phyloP scores from a whole-genome alignment of 2,797 vertebrate species.

The Perodicticus potto region DNA sequence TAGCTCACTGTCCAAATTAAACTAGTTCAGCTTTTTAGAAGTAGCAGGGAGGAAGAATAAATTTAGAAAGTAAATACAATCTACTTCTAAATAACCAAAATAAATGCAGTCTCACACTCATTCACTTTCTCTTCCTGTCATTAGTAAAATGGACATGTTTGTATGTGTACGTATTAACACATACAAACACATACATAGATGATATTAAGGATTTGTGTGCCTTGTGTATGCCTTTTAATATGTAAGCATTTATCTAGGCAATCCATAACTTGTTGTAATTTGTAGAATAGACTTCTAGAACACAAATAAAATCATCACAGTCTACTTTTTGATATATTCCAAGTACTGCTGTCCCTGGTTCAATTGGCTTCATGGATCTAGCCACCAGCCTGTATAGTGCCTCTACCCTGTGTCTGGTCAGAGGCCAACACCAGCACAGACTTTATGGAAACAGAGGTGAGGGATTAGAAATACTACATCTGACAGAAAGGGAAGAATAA shows the following conservation, averaged over 20 bases:
- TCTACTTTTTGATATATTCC: constrained; percentile 12
- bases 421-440: neutral
- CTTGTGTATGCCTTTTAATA: constrained; percentile 35
- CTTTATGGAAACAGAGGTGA: neutral
- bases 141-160: constrained; percentile 48
- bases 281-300: constrained; percentile 10
- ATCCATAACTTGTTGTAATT: constrained; percentile 46
- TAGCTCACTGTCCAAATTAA: constrained; percentile 42
- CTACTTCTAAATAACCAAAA: constrained; percentile 47
- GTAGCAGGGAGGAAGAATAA: neutral
- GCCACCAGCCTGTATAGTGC: neutral
- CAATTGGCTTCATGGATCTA: neutral
- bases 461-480: neutral
- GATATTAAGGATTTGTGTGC: neutral
- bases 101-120: constrained; percentile 28
- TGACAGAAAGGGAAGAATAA: neutral
- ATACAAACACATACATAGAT: no score
- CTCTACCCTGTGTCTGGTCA: neutral
- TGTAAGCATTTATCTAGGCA: constrained; percentile 26
- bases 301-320: constrained; percentile 45
- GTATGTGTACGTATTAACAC: constrained; percentile 1
- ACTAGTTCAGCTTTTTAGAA: constrained; percentile 25
- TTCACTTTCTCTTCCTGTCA: neutral
- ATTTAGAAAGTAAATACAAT: constrained; percentile 49
- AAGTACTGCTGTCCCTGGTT: neutral